Evolutionary conservation across 2,888 invertebrate genomes (phyloP).

Genomic region (Cynaeus angustus): DNA sequence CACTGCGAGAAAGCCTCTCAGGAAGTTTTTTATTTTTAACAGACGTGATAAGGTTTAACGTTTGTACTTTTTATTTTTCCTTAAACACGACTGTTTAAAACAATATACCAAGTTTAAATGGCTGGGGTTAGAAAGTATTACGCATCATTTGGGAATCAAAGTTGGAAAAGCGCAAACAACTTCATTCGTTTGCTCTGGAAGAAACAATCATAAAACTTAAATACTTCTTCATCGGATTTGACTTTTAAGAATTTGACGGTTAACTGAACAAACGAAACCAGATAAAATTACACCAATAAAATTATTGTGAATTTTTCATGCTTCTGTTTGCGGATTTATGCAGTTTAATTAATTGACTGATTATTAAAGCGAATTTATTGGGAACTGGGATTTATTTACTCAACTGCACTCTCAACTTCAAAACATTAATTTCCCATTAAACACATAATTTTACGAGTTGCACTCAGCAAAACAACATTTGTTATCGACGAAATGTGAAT

Average conservation of each 20-base stretch:
- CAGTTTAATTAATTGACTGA: slow-evolving; percentile 33
- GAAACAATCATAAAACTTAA: slow-evolving; percentile 48
- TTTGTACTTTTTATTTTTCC: slow-evolving; percentile 49
- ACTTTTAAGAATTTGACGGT: slow-evolving; percentile 6
- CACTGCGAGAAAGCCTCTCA: slow-evolving; percentile 49
- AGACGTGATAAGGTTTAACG: slow-evolving; percentile 55
- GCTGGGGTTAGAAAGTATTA: slow-evolving; percentile 48
- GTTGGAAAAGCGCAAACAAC: slow-evolving; percentile 47
- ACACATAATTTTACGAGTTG: slow-evolving; percentile 21
- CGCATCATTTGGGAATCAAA: slow-evolving; percentile 55
- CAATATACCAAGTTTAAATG: slow-evolving; percentile 47
- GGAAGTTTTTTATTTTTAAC: slow-evolving; percentile 52
- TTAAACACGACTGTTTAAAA: slow-evolving; percentile 50
- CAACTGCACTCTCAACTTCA: slow-evolving; percentile 14
- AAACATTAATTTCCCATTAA: slow-evolving; percentile 33
- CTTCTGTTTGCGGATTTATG: not conserved
- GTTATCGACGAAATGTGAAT: slow-evolving; percentile 2
- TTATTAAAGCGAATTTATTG: slow-evolving; percentile 31
- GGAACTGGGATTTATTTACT: slow-evolving; percentile 24
- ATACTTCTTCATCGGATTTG: slow-evolving; percentile 21
- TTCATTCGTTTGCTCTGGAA: slow-evolving; percentile 29
- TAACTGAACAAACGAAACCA: too few species aligned
- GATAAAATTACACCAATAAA: too few species aligned
- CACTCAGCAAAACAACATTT: slow-evolving; percentile 23
- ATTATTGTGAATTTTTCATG: slow-evolving; percentile 4